These are phyloP conservation scores for Dolichomitus sp. DNA, from an alignment of 2,888 invertebrate genomes.

Conservation along the genomic window DNA sequence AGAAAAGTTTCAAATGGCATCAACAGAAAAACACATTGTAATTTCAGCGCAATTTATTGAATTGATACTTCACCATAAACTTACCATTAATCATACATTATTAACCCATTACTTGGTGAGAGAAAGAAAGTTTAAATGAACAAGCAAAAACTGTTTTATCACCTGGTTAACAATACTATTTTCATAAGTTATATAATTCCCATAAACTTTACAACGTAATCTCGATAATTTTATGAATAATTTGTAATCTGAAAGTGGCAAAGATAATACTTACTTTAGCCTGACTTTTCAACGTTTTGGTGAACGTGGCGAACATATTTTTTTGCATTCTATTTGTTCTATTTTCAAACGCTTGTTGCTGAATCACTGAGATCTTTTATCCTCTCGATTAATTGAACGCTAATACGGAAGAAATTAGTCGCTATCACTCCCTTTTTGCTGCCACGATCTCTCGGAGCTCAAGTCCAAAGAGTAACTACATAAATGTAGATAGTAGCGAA, in stretches of 20 bases:
- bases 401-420: neutral
- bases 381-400: neutral
- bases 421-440: slow-evolving; percentile 19
- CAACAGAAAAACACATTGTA: neutral
- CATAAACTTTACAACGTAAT: neutral
- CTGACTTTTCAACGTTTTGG: slow-evolving; percentile 58
- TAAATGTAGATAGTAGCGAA: neutral
- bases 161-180: neutral
- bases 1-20: neutral
- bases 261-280: slow-evolving; percentile 48
- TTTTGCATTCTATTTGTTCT: neutral
- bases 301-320: slow-evolving; percentile 60
- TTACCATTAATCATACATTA: neutral
- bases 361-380: neutral
- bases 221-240: neutral
- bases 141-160: neutral
- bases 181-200: slow-evolving; percentile 29
- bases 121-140: neutral
- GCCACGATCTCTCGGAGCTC: slow-evolving; percentile 20
- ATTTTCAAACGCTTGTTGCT: neutral
- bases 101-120: neutral
- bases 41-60: neutral
- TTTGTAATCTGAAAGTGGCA: neutral
- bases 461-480: slow-evolving; percentile 58
- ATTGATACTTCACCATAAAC: neutral